Evolutionary conservation across 2,888 invertebrate genomes (phyloP).

Genomic region (Cephus runcator): DNA sequence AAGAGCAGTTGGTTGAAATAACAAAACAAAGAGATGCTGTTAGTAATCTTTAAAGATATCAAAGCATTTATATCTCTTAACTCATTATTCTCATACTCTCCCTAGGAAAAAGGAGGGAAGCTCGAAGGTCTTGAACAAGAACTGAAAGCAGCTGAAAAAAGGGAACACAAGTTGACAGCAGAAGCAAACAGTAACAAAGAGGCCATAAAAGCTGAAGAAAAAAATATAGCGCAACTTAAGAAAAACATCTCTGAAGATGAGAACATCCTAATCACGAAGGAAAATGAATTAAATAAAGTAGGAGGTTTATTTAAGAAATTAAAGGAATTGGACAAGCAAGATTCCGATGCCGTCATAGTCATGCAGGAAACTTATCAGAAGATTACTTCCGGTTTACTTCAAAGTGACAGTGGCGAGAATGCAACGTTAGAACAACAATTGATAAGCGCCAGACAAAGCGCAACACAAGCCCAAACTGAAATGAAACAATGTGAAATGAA

Average conservation of each 20-base stretch:
- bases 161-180: conserved; percentile 75
- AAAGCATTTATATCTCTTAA: conserved; percentile 7
- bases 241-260: conserved; percentile 78
- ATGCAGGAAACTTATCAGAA: conserved; percentile 88
- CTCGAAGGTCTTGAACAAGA: conserved; percentile 74
- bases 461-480: conserved; percentile 82
- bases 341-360: conserved; percentile 74
- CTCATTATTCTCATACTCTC: conserved; percentile 20
- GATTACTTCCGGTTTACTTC: conserved; percentile 83
- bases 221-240: conserved; percentile 75
- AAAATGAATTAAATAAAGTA: conserved; percentile 71
- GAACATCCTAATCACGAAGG: conserved; percentile 70
- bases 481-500: conserved; percentile 83
- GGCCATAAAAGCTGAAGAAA: conserved; percentile 75
- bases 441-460: conserved; percentile 82
- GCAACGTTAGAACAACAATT: conserved; percentile 91
- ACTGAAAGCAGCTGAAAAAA: conserved; percentile 73
- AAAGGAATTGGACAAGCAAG: conserved; percentile 74
- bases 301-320: conserved; percentile 76
- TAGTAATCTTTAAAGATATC: conserved; percentile 41
- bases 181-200: conserved; percentile 74
- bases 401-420: conserved; percentile 81
- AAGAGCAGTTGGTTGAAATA: conserved; percentile 72
- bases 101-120: conserved; percentile 75
- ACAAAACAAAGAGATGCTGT: conserved; percentile 76